Base-by-base conservation (phyloP, 1,140 invertebrate species). In the Hirudo medicinalis region DNA sequence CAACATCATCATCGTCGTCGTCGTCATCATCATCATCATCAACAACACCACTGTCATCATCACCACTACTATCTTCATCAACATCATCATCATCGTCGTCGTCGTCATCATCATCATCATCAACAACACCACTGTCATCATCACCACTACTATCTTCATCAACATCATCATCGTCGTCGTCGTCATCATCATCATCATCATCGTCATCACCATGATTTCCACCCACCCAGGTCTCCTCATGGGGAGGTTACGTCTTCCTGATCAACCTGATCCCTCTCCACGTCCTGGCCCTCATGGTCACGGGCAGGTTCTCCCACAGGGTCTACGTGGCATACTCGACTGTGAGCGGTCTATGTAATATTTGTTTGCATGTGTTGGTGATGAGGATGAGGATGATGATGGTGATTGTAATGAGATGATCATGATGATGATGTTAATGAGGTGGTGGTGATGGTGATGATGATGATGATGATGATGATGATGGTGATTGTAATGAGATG, bases 211-310 rank as follows among this genome's bases (percentile, higher is more conserved):
- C 11, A 53, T 43, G 67, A 67, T 75, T 25, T 55, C 57, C 71
- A 73, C 74, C 74, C 71, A 72, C 81, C 20, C 79, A 90, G 88
- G 89, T 96, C 0, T 97, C 93, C 0, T 95, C 93, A 13, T 98
- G 94, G 94, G 94, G 94, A 77, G 94, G 94, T 60, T 98, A 98
- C 78, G 94, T 98, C 11, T 98, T 97, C 80, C 86, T 97, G 0
- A 97, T 98, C 76, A 98, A 98, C 85, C 82, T 98, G 76, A 99
- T 98, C 78, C 94, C 94, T 0, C 84, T 98, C 15, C 94, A 98
- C 80, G 94, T 97, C 40, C 80, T 98, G n/a, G 89, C 89, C 0
- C 83, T 98, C 49, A 96, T 98, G 89, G 79, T 90, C 66, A 94
- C 92, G 49, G 94, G 93, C 19, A 84, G 93, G 70, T 98, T 97